Percentiles rank a stretch among this genome's conserved stretches.
Evolutionary conservation across 2,113 vertebrate species (phyloP).

Genomic region (Phalacrocorax brasilianus): DNA sequence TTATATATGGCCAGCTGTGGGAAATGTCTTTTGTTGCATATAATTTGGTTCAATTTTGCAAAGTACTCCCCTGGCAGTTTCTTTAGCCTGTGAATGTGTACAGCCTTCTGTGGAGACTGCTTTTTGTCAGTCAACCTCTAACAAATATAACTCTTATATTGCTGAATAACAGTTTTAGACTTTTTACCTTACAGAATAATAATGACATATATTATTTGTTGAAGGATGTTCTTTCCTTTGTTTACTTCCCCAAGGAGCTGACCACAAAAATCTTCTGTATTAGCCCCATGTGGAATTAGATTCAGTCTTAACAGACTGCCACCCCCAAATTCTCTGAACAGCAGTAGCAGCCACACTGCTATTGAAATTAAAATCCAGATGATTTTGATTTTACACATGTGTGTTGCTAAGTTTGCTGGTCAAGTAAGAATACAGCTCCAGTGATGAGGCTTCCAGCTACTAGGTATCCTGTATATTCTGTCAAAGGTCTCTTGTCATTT

Average conservation of each 20-base stretch:
- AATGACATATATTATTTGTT: neutral
- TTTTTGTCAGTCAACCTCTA: neutral
- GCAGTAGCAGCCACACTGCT: neutral
- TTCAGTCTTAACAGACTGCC: neutral
- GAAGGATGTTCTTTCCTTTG: neutral
- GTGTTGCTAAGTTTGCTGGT: neutral
- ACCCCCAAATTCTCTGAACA: neutral
- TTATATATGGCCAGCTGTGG: neutral
- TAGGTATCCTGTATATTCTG: neutral
- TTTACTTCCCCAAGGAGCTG: neutral
- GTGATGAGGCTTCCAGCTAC: neutral
- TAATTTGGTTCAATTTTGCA: neutral
- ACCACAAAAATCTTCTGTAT: neutral
- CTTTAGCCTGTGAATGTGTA: neutral
- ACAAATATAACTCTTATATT: neutral
- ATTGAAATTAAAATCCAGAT: neutral
- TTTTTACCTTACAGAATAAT: neutral
- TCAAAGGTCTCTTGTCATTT: neutral
- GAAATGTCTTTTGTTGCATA: neutral
- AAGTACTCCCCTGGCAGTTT: neutral
- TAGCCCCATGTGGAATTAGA: neutral
- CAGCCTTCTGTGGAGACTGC: neutral
- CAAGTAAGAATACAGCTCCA: neutral
- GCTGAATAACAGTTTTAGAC: neutral
- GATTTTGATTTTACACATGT: neutral